phyloP scores from a whole-genome alignment of 2,797 vertebrate genomes.

The Muscicapa striata region DNA sequence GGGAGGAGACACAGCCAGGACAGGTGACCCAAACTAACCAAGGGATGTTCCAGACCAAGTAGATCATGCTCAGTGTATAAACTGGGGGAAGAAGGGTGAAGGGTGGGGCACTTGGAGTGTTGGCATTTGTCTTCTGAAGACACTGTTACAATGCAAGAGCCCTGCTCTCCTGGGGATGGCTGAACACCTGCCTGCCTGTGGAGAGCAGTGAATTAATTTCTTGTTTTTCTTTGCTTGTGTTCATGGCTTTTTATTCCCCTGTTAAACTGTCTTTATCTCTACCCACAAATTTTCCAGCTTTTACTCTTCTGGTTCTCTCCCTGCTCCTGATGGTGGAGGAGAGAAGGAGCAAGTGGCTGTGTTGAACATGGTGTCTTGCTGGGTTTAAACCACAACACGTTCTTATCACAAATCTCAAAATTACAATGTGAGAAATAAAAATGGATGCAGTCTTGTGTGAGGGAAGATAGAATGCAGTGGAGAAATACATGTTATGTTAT shows the following conservation, averaged over 20 bases:
- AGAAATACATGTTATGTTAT: background rate
- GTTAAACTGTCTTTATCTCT: background rate
- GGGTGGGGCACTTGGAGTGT: background rate
- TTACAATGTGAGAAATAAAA: background rate
- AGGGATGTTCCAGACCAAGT: background rate
- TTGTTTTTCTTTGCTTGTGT: background rate
- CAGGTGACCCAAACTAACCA: background rate
- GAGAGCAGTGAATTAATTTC: background rate
- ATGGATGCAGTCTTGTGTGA: background rate
- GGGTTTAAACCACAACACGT: background rate
- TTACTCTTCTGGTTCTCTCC: background rate
- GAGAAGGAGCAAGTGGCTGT: background rate
- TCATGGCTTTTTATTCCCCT: background rate
- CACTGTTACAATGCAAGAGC: background rate
- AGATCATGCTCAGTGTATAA: background rate
- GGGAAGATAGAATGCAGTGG: background rate
- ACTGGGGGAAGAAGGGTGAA: background rate
- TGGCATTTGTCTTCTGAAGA: background rate
- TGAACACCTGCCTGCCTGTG: background rate
- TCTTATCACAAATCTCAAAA: background rate
- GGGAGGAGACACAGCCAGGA: background rate
- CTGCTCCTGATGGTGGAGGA: accelerated
- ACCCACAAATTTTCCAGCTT: background rate
- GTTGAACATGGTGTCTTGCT: background rate
- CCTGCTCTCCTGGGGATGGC: background rate